Evolutionary conservation across 2,113 vertebrate species (phyloP), one percentile per base, ranked within the genome.

Genomic region (Rhegmatorhina hoffmannsi): DNA sequence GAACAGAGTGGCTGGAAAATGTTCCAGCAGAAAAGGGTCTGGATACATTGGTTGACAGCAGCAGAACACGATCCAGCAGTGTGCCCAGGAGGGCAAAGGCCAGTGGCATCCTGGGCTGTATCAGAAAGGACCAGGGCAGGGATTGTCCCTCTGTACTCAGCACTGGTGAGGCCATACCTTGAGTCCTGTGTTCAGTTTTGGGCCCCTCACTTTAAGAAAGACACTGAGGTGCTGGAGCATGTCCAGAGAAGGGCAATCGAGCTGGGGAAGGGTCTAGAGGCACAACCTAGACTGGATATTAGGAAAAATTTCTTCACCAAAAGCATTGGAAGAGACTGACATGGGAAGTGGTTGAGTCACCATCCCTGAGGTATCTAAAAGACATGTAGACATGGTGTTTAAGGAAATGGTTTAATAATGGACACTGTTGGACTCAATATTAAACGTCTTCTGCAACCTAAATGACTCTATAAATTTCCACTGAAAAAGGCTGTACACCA

Each of bases 331-430:
- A 76, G 55, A 76, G 47, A 69, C 9, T 49, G 34, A 5, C 29
- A 76, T 34, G 40, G 25, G 29, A 69, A 69, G 20, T 9, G 17
- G 47, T 16, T 55, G 24, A 76, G 52, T 9, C 55, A 40, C 19
- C n/a, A 47, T 5, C 11, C 38, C 49, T 31, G 8, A 19, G 31
- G 25, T 33, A 63, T 43, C 63, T 69, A 49, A 49, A 62, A 62
- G 29, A 40, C 0, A 0, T 25, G 24, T 5, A 56, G 34, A 58
- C 0, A 0, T 34, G 34, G 16, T 64, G 13, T 34, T 73, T 44
- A 80, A 72, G 17, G 9, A 64, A 12, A 64, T 40, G 20, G 13
- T 34, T 88, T 64, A 47, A 26, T 23, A 80, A 13, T 1, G 5
- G 47, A 73, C 17, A 79, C 25, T 63, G n/a, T 14, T 49, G 34